phyloP scores from a whole-genome alignment of 2,888 invertebrate species.

The Harpagoxenus sublaevis region DNA sequence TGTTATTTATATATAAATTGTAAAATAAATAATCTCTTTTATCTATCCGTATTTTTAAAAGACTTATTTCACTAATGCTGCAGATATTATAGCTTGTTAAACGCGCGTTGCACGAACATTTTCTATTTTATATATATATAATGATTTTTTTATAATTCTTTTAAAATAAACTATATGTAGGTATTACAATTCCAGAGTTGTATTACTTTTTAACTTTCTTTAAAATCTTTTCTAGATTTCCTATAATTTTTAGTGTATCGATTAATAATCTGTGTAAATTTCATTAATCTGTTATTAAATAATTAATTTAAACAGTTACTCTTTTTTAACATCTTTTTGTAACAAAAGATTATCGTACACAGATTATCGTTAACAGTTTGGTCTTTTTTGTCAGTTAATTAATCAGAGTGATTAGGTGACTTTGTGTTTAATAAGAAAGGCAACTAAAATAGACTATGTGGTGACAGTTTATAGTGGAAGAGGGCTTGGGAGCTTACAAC shows the following conservation, averaged over 20 bases:
- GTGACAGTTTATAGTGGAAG: conserved; percentile 89
- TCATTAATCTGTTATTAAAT: conserved; percentile 32
- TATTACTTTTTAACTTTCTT: conserved; percentile 5
- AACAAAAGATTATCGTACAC: conserved; percentile 4
- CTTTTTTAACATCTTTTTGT: conserved; percentile 4
- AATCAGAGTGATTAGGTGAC: conserved; percentile 72
- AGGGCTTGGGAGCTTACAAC: conserved; percentile 83
- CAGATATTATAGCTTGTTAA: conserved; percentile 22
- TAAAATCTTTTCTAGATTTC: not conserved
- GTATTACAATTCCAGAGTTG: not conserved
- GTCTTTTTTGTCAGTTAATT: conserved; percentile 37
- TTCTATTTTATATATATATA: not conserved
- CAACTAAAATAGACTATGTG: conserved; percentile 82
- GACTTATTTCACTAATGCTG: conserved; percentile 26
- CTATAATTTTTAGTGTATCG: conserved; percentile 6
- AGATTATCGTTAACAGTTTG: not conserved
- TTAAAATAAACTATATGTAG: not conserved
- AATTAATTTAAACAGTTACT: conserved; percentile 30
- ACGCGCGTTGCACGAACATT: conserved; percentile 5
- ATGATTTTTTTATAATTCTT: conserved; percentile 5
- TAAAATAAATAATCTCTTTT: conserved; percentile 25
- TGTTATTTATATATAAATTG: conserved; percentile 18
- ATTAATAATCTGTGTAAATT: conserved; percentile 22
- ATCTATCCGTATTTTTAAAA: not conserved
- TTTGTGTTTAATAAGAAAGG: conserved; percentile 48